Evolutionary conservation across 2,113 vertebrate genomes (phyloP).

Genomic region (Vimba vimba): DNA sequence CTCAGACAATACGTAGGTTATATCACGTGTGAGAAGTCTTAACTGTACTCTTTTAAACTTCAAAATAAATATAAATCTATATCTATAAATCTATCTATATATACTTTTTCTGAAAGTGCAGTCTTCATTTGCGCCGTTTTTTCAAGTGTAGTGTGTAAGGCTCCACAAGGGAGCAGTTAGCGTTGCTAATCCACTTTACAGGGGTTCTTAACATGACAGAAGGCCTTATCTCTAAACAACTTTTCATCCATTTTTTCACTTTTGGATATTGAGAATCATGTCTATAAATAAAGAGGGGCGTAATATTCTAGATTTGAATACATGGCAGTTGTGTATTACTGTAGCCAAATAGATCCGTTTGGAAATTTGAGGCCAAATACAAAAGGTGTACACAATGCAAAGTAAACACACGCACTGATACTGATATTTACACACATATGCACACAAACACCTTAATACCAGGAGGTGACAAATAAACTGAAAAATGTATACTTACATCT

Average conservation of each 20-base stretch:
- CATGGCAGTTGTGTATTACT: slow-evolving; percentile 75
- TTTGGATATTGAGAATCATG: slow-evolving; percentile 71
- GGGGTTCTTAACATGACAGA: slow-evolving; percentile 48
- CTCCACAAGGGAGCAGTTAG: slow-evolving; percentile 49
- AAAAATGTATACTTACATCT: slow-evolving; percentile 50
- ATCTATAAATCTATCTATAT: slow-evolving; percentile 77
- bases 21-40: slow-evolving; percentile 99
- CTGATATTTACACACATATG: slow-evolving; percentile 52
- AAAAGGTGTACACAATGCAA: slow-evolving; percentile 55
- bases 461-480: slow-evolving; percentile 76
- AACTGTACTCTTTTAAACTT: slow-evolving; percentile 99
- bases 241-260: slow-evolving; percentile 67
- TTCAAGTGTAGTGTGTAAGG: slow-evolving; percentile 57
- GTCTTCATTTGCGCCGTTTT: slow-evolving; percentile 69
- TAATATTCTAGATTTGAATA: slow-evolving; percentile 70
- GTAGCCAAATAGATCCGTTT: slow-evolving; percentile 73
- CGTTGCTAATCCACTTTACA: slow-evolving; percentile 45
- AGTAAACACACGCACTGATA: slow-evolving; percentile 43
- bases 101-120: slow-evolving; percentile 90
- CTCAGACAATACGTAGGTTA: slow-evolving; percentile 95
- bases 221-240: slow-evolving; percentile 67
- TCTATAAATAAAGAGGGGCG: slow-evolving; percentile 69
- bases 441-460: slow-evolving; percentile 56
- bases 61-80: slow-evolving; percentile 97
- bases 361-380: slow-evolving; percentile 65